phyloP scores from a whole-genome alignment of 2,797 vertebrate genomes.

The Gastrophryne carolinensis region DNA sequence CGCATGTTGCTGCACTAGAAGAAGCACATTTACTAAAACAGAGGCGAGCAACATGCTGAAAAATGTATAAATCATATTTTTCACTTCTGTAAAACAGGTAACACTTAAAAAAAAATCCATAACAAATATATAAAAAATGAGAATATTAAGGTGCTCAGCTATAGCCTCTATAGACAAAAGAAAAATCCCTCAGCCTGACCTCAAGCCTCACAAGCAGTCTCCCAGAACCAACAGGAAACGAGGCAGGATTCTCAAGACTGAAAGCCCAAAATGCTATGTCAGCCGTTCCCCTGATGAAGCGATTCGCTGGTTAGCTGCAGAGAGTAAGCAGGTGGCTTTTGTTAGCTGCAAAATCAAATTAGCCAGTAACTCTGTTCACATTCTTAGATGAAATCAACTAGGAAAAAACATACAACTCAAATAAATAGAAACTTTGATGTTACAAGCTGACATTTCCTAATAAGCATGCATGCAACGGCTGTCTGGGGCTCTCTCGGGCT shows the following conservation, averaged over 20 bases:
- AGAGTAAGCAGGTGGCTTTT: constrained; percentile 19
- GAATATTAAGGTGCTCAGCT: too few species aligned
- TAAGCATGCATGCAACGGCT: background rate
- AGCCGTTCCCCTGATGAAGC: background rate
- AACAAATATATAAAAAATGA: too few species aligned
- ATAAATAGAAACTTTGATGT: background rate
- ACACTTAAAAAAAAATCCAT: too few species aligned
- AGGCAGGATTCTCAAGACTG: constrained; percentile 34
- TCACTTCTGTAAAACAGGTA: too few species aligned
- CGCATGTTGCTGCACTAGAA: too few species aligned
- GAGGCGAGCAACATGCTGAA: too few species aligned
- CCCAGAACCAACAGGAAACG: constrained; percentile 29
- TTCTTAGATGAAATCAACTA: background rate
- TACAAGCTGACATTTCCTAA: background rate
- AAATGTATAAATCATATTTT: too few species aligned
- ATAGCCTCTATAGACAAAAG: constrained; percentile 15
- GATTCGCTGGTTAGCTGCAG: background rate
- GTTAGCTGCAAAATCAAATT: constrained; percentile 9
- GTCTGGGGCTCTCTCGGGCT: background rate
- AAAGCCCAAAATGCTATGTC: background rate
- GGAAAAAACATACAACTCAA: background rate
- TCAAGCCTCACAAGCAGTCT: background rate
- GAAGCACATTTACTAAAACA: too few species aligned
- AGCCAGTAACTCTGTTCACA: background rate
- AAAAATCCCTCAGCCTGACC: constrained; percentile 33